Conservation (phyloP, 2,113 vertebrate genomes). For the Baryphthengus martii region DNA sequence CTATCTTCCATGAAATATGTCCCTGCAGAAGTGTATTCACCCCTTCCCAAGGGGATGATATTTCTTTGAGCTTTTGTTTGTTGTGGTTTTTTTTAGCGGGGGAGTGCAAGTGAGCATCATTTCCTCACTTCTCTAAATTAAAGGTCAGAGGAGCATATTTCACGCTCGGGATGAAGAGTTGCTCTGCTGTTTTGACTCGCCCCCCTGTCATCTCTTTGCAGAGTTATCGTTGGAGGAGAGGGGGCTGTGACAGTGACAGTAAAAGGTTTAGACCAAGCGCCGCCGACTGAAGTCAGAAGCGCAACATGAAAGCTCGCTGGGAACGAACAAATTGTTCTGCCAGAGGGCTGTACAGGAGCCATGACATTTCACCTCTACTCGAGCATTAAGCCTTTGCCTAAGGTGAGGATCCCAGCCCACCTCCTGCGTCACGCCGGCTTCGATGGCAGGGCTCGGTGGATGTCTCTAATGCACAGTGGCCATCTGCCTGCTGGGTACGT, state of each 20-base stretch:
- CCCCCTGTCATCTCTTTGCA: neutral
- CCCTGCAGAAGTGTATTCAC: neutral
- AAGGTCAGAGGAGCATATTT: neutral
- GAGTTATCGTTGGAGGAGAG: neutral
- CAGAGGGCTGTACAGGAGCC: rapidly evolving
- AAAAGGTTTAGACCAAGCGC: neutral
- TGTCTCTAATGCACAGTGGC: neutral
- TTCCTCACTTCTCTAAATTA: neutral
- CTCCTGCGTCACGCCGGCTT: rapidly evolving
- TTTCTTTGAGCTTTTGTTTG: neutral
- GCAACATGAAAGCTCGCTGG: neutral
- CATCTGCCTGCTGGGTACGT: rapidly evolving
- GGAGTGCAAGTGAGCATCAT: neutral
- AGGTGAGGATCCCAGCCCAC: neutral
- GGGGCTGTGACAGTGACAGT: neutral
- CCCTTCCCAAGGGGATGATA: neutral
- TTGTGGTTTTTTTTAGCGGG: neutral
- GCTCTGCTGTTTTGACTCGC: neutral
- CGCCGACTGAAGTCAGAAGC: neutral
- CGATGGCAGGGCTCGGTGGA: rapidly evolving
- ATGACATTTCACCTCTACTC: neutral
- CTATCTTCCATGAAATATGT: neutral
- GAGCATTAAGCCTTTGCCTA: neutral
- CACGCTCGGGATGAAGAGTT: neutral
- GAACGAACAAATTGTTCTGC: neutral